Base-by-base conservation (phyloP, 2,113 vertebrate species). In the Miniopterus natalensis region DNA sequence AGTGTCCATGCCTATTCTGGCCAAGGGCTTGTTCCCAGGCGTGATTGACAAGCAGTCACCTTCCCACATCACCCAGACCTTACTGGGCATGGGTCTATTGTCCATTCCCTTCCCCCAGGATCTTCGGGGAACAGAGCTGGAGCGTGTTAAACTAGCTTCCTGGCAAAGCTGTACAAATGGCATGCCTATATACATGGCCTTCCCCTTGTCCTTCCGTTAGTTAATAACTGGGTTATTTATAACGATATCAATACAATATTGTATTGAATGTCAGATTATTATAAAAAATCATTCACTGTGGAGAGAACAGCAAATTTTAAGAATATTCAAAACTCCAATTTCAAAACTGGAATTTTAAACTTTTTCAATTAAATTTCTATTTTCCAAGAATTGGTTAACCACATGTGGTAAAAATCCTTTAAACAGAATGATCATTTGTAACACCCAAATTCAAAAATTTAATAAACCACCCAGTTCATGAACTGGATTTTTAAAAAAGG, bases 181-280 rank as follows among this genome's bases (percentile, higher is more conserved):
- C 36, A 36, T 36, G 36, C 36, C 36, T 36, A 36, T 36, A 36
- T 36, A 36, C 36, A 36, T 36, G 36, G 36, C 36, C 36, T 36
- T 36, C 36, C 36, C 36, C 36, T 36, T 36, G 36, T 36, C 36
- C 36, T 36, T 36, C 36, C 36, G 36, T 36, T 36, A 36, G 36
- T 36, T 36, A 36, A 36, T 36, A 36, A 36, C 36, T 36, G 36
- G 36, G 36, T 36, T 36, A 36, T 36, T 36, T 36, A 36, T 36
- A 36, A 36, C 36, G 2, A 36, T 36, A 8, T 90, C 45, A 15
- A 63, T 63, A 63, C 31, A 61, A 40, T 59, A 71, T 59, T 80
- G 10, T 68, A 68, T 78, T 87, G 91, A 84, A 81, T 49, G 7
- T 59, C 68, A 94, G 89, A 77, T 87, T 81, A 84, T 23, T 29